A percentile compares a stretch with the other conserved stretches of the same genome.
phyloP scores from a whole-genome alignment of 2,888 invertebrate genomes.

The Brassicogethes aeneus region DNA sequence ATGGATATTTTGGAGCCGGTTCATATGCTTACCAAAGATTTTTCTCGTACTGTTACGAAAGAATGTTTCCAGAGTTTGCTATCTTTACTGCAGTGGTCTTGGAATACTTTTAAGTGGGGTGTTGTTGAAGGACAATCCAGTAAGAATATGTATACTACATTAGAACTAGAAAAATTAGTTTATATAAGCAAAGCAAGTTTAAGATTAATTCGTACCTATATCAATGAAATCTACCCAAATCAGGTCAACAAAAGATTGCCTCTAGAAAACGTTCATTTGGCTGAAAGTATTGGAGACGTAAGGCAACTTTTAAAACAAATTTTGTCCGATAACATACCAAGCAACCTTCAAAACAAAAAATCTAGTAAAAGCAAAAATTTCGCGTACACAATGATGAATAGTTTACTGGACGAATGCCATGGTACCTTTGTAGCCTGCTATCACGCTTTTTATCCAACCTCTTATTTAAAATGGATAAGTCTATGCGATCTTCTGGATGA shows the following conservation, averaged over 20 bases:
- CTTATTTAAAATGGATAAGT: constrained; percentile 86
- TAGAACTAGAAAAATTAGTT: constrained; percentile 74
- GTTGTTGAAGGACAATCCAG: constrained; percentile 48
- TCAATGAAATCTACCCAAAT: constrained; percentile 87
- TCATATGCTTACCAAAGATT: constrained; percentile 76
- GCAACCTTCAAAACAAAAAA: constrained; percentile 30
- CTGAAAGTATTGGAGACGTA: constrained; percentile 80
- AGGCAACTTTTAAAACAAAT: constrained; percentile 73
- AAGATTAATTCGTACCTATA: constrained; percentile 72
- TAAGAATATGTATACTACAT: constrained; percentile 45
- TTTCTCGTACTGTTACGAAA: constrained; percentile 78
- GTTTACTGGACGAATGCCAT: constrained; percentile 83
- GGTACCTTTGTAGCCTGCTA: constrained; percentile 86
- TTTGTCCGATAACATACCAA: constrained; percentile 61
- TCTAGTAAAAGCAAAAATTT: constrained; percentile 42
- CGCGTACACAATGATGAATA: constrained; percentile 55
- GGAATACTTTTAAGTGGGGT: constrained; percentile 75
- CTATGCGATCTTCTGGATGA: constrained; percentile 73
- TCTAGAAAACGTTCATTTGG: constrained; percentile 66
- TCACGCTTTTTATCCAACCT: constrained; percentile 93
- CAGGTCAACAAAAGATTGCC: constrained; percentile 41
- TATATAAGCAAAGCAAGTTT: constrained; percentile 80
- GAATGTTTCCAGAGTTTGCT: constrained; percentile 79
- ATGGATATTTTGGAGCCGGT: constrained; percentile 61
- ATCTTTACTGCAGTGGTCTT: constrained; percentile 82